phyloP scores from a whole-genome alignment of 2,113 vertebrate species.

The Lasiurus cinereus region DNA sequence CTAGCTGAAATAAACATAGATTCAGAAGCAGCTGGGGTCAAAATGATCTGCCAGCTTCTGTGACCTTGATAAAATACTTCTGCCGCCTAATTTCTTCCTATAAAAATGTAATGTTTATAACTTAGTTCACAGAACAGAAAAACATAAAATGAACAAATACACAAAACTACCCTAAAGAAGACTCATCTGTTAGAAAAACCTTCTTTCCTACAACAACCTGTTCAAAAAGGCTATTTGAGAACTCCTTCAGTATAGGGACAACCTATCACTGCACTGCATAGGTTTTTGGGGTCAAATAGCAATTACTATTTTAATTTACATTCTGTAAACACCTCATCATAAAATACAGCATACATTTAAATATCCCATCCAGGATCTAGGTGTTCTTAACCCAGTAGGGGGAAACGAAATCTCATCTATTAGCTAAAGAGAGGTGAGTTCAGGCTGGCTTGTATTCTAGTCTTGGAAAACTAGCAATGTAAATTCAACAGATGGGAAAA shows the following conservation, averaged over 20 bases:
- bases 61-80: constrained; percentile 44
- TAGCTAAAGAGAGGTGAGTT: constrained; percentile 5
- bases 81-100: constrained; percentile 36
- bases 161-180: not conserved
- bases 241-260: not conserved
- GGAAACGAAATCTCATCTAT: not conserved
- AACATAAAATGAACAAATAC: not conserved
- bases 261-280: not conserved
- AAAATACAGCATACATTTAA: constrained; percentile 8
- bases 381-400: not conserved
- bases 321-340: constrained; percentile 14
- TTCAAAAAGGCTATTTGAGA: not conserved
- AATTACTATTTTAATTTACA: constrained; percentile 26
- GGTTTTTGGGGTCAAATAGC: not conserved
- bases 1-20: not conserved
- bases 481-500: constrained; percentile 25
- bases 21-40: not conserved
- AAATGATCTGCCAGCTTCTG: constrained; percentile 28
- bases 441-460: not conserved
- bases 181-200: not conserved
- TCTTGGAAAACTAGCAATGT: not conserved
- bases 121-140: constrained; percentile 1
- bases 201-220: not conserved
- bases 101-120: constrained; percentile 16
- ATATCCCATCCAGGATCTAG: not conserved